These are phyloP conservation scores for Camelus dromedarius DNA, from an alignment of 2,113 vertebrate species.

Conservation along the genomic window DNA sequence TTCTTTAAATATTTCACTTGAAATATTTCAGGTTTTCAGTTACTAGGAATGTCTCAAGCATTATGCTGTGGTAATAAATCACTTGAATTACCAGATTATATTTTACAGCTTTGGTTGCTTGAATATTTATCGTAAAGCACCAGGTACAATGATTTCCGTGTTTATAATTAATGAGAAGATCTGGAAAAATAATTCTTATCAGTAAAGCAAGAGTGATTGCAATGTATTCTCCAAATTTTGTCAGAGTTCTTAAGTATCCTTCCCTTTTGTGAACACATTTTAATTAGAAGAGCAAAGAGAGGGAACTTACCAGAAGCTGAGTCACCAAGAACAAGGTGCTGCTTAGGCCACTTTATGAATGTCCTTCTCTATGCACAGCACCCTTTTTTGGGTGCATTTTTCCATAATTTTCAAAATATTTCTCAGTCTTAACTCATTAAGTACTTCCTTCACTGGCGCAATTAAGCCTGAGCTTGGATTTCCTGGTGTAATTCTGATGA, in stretches of 20 bases:
- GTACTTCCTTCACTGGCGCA: neutral
- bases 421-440: neutral
- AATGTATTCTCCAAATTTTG: neutral
- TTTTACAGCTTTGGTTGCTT: conserved; percentile 42
- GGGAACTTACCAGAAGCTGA: neutral
- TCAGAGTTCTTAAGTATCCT: neutral
- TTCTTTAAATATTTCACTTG: conserved; percentile 45
- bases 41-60: conserved; percentile 16
- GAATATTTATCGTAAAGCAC: conserved; percentile 67
- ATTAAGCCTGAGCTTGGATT: neutral
- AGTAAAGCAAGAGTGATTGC: conserved; percentile 4
- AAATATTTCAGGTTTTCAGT: conserved; percentile 29
- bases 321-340: neutral
- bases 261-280: neutral
- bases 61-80: conserved; percentile 7
- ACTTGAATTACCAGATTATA: conserved; percentile 44
- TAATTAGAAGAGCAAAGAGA: neutral
- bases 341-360: too few species aligned
- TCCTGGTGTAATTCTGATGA: neutral
- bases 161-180: conserved; percentile 64
- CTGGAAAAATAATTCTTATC: conserved; percentile 46
- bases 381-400: neutral
- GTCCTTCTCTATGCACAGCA: neutral
- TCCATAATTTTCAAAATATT: neutral
- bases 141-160: conserved; percentile 50